Evolutionary conservation across 2,888 invertebrate species (phyloP).

Genomic region (Drosophila sordidapex): DNA sequence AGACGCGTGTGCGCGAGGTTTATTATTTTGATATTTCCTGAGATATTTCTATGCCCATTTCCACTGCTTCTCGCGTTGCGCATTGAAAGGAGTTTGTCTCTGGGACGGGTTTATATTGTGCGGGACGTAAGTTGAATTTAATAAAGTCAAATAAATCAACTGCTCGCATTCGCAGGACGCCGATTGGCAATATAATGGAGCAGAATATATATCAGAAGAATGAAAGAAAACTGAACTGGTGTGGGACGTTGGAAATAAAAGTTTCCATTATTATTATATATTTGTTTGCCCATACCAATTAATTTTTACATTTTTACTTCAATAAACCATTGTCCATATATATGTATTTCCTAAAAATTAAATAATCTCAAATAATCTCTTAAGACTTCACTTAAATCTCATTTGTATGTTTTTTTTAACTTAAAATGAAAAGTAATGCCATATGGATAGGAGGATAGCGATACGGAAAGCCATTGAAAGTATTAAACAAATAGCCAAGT

Average conservation of each 20-base stretch:
- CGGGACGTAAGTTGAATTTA: constrained; percentile 37
- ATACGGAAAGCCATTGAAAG: not conserved
- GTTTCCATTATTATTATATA: not conserved
- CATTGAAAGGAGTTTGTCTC: constrained; percentile 44
- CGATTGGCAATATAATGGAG: constrained; percentile 11
- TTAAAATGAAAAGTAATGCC: not conserved
- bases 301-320: not conserved
- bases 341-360: not conserved
- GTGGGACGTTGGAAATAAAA: not conserved
- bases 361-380: not conserved
- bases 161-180: constrained; percentile 1
- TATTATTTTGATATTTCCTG: constrained; percentile 71
- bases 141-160: constrained; percentile 52
- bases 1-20: constrained; percentile 54
- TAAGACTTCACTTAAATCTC: not conserved
- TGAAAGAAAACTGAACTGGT: not conserved
- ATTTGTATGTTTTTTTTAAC: not conserved
- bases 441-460: no score
- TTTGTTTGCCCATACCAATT: not conserved
- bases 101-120: constrained; percentile 23
- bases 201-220: not conserved
- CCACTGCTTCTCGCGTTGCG: constrained; percentile 9
- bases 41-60: constrained; percentile 55
- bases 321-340: not conserved
- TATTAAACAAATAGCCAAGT: not conserved